Base-by-base conservation (phyloP, 2,113 vertebrate species). In the Egretta garzetta region DNA sequence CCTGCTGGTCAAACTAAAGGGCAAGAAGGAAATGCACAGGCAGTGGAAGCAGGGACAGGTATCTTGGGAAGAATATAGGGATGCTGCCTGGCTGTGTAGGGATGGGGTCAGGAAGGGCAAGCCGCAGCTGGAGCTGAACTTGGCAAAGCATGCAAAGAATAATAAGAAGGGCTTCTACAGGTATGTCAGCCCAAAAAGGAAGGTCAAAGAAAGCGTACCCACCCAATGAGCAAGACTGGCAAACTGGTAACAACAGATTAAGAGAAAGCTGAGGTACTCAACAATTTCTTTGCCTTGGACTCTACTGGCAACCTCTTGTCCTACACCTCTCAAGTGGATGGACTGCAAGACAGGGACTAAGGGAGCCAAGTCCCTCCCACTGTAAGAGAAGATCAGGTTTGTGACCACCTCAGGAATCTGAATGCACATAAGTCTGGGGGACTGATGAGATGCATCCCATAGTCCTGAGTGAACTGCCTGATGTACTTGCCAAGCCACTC, bases 81-180 rank as follows among this genome's bases (percentile, higher is more conserved):
- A 32, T 2, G 2, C 28, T 41, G 28, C 11, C 10, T 2, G 3
- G 21, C 24, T 73, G 37, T 56, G 37, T 33, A 73, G 37, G 11
- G 52, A 56, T 43, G 21, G 15, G 16, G 4, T 73, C 30, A 26
- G 8, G 35, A 56, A 56, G 37, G 37, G 15, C 15, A 73, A 41
- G 37, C 16, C 1, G 0, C 0, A 4, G 5, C 32, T 58, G 56
- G 12, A 58, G 33, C 20, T 58, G 56, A n/a, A 22, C 4, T 14
- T 14, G 56, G 56, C 56, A n/a, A 58, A 20, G 20, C 19, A 58
- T 1, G 8, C 32, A 33, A n/a, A 58, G 32, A 58, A n/a, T 58
- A 58, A 58, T 33, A 33, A 33, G 4, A 32, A 55, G 32, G 12
- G 56, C 20, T n/a, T 58, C 32, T 58, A 22, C 12, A 58, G 56